Base-by-base conservation (phyloP, 2,113 vertebrate genomes). In the Odocoileus hemionus region DNA sequence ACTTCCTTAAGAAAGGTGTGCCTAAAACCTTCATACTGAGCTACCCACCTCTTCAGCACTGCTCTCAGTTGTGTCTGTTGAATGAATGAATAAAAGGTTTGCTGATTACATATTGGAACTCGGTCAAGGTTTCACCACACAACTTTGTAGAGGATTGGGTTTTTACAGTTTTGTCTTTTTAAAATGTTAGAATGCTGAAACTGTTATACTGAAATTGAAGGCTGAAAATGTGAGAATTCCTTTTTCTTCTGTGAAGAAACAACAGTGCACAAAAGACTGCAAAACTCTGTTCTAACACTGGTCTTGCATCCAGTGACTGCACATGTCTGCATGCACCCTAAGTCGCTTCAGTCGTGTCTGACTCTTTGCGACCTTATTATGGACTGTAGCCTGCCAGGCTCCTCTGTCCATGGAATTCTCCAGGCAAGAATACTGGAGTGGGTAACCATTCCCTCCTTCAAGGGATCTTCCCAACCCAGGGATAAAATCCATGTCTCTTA, bases 1-100 rank as follows among this genome's bases (percentile, higher is more conserved):
- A 58, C 33, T 90, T 85, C 17, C 76, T 45, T 76, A 30, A 7
- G 7, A 16, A 78, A 85, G 36, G 45, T 54, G 45, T 90, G 28
- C 47, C 57, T 96, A 58, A 84, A 93, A 89, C 55, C 25, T 87
- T 61, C 74, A 91, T 30, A 11, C 60, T 93, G 95, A 57, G 74
- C 76, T 70, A 84, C 58, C 82, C 7, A 9, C 45, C 21, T 93
- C 45, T 82, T 21, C 36, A 76, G 58, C 47, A 67, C 26, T 86
- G 33, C 76, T 79, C 36, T 87, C 30, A 83, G 19, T 74, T 64
- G 15, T 25, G 26, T 74, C 30, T 86, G n/a, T 67, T 82, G 23
- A 88, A 54, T 79, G 57, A 95, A 80, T 70, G n/a, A 94, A 55
- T 96, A 86, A 93, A 94, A 89, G 26, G 33, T 78, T 39, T 93